phyloP scores from a whole-genome alignment of 64 coral and sea anemone species.

The Orbicella faveolata region DNA sequence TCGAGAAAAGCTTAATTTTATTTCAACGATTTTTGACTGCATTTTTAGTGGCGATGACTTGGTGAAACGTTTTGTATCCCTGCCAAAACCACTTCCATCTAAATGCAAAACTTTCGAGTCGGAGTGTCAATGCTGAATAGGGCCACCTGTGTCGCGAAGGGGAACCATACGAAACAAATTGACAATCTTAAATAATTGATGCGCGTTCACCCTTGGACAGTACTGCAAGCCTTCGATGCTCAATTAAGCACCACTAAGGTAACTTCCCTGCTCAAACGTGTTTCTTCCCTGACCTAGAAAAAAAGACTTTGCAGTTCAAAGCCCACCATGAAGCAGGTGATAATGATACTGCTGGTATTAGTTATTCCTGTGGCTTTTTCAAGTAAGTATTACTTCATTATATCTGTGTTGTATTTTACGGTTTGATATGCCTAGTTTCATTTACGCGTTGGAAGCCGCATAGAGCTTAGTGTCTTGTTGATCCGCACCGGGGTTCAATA shows the following conservation, averaged over 20 bases:
- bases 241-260: not conserved
- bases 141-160: not conserved
- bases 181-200: slow-evolving; percentile 16
- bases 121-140: not conserved
- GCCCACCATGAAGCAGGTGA: not conserved
- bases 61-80: too few relatives aligned
- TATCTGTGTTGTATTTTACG: not conserved
- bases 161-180: not conserved
- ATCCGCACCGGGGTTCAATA: not conserved
- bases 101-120: not conserved
- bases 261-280: too few relatives aligned
- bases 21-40: too few relatives aligned
- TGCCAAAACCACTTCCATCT: not conserved
- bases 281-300: too few relatives aligned
- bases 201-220: not conserved
- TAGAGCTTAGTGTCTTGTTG: not conserved
- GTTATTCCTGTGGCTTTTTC: not conserved
- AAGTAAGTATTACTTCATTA: not conserved
- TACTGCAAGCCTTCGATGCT: not conserved
- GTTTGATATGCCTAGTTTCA: not conserved
- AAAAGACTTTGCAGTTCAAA: not conserved
- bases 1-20: too few relatives aligned
- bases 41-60: too few relatives aligned
- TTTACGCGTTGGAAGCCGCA: not conserved
- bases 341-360: not conserved